Percentiles rank a stretch among this genome's conserved stretches.
Conservation (phyloP, 2,797 vertebrate species). For the Florisuga fusca region DNA sequence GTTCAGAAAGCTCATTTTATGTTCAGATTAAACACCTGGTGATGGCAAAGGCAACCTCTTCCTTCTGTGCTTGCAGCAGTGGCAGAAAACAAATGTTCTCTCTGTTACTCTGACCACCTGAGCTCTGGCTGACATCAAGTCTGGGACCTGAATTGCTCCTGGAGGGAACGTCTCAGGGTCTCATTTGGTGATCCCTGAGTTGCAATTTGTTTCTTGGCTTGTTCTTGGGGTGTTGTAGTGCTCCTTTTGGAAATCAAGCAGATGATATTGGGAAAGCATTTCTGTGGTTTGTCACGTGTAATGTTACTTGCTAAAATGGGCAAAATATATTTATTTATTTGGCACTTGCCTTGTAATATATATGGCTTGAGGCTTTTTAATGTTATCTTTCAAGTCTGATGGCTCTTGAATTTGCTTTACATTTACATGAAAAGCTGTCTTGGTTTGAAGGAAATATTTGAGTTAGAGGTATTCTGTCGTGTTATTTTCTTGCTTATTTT, state of each 20-base stretch:
- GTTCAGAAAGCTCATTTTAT: not conserved
- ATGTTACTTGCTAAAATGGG: not conserved
- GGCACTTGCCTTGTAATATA: not conserved
- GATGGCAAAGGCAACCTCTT: not conserved
- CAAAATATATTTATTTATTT: not conserved
- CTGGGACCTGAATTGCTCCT: not conserved
- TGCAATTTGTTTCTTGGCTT: not conserved
- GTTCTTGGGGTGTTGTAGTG: not conserved
- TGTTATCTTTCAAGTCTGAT: not conserved
- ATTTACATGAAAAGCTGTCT: not conserved
- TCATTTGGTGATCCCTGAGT: not conserved
- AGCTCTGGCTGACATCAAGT: not conserved
- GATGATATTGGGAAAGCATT: not conserved
- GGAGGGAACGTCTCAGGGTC: not conserved
- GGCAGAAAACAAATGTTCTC: not conserved
- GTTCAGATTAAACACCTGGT: not conserved
- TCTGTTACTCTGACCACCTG: not conserved
- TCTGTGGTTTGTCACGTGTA: not conserved
- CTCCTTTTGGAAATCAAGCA: not conserved
- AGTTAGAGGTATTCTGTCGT: not conserved
- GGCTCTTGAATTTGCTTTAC: slow-evolving; percentile 4
- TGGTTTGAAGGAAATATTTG: not conserved
- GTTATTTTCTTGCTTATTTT: not conserved
- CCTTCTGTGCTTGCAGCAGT: not conserved
- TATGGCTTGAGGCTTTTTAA: not conserved